These are phyloP conservation scores for Willisornis vidua DNA, from an alignment of 2,113 vertebrate genomes.

Conservation along the genomic window DNA sequence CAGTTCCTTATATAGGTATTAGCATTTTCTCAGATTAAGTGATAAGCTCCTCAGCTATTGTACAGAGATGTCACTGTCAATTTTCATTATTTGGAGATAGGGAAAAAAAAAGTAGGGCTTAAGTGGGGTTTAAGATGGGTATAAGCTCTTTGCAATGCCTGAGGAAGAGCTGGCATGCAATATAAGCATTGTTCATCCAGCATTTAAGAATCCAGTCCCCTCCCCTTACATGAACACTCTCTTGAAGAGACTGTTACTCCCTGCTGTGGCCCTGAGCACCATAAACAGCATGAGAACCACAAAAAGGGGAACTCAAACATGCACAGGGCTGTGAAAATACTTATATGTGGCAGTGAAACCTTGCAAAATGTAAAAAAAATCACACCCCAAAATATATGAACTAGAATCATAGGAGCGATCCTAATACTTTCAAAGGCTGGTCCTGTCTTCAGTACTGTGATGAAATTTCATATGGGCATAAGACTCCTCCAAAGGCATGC, in stretches of 20 bases:
- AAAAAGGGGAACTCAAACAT: neutral
- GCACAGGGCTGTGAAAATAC: neutral
- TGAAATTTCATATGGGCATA: accelerated
- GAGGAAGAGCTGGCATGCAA: slow-evolving; percentile 36
- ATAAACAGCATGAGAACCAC: neutral
- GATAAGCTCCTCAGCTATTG: neutral
- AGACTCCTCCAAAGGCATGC: neutral
- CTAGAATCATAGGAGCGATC: neutral
- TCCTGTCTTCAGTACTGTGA: neutral
- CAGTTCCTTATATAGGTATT: neutral
- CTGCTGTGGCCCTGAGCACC: neutral
- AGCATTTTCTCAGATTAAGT: neutral
- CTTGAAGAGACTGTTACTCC: neutral
- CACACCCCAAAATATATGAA: neutral
- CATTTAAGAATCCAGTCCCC: neutral
- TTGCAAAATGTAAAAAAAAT: neutral
- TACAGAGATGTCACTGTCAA: neutral
- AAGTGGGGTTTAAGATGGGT: neutral
- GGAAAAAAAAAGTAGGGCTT: slow-evolving; percentile 7
- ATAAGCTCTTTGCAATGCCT: slow-evolving; percentile 10
- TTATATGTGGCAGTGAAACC: neutral
- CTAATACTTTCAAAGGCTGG: neutral
- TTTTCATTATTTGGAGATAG: neutral
- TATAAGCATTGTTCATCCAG: neutral
- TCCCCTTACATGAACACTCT: neutral